A percentile compares a stretch with the other conserved stretches of the same genome.
These are phyloP conservation scores for Psophia crepitans DNA, from an alignment of 2,113 vertebrate genomes.

Conservation along the genomic window DNA sequence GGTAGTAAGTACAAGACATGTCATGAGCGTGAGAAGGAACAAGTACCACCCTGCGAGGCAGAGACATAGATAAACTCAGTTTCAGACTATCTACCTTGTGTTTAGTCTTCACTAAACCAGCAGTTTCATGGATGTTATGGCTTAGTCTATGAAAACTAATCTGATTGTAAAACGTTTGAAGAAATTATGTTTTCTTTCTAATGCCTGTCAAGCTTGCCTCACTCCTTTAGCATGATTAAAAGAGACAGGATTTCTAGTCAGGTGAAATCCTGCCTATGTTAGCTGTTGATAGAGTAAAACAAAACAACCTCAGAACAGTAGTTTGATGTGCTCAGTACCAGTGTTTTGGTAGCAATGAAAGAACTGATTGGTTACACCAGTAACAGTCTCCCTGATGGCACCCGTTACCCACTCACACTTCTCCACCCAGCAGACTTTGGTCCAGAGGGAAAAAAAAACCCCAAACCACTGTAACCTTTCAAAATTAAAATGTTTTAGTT, in stretches of 20 bases:
- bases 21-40: not conserved
- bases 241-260: not conserved
- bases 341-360: not conserved
- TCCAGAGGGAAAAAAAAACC: not conserved
- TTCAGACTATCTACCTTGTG: not conserved
- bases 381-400: not conserved
- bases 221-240: not conserved
- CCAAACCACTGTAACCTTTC: not conserved
- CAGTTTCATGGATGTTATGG: not conserved
- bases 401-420: not conserved
- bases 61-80: not conserved
- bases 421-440: not conserved
- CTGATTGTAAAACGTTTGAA: not conserved
- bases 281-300: not conserved
- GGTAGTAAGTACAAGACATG: not conserved
- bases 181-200: not conserved
- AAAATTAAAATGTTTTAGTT: not conserved
- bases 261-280: not conserved
- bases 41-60: not conserved
- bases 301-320: not conserved
- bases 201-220: not conserved
- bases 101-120: not conserved
- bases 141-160: not conserved
- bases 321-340: not conserved
- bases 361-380: not conserved